phyloP scores from a whole-genome alignment of 1,140 invertebrate genomes.

The Trichonephila clavata region DNA sequence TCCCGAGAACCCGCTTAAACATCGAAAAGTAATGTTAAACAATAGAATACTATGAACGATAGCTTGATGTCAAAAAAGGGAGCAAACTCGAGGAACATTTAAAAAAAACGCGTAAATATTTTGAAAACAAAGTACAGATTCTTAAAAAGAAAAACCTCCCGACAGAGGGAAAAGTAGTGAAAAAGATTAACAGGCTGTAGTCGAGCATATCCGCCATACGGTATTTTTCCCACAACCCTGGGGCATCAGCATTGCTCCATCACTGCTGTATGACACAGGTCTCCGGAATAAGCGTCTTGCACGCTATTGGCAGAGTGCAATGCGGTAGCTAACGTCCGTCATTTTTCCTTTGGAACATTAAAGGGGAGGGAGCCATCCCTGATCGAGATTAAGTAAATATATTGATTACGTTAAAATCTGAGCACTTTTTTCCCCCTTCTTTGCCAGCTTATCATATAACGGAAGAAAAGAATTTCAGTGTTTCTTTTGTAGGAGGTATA shows the following conservation, averaged over 20 bases:
- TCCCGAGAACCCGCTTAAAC: neutral
- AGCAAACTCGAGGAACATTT: neutral
- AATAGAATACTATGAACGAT: conserved; percentile 7
- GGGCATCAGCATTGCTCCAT: conserved; percentile 43
- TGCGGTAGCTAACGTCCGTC: conserved; percentile 28
- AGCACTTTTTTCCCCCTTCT: conserved; percentile 23
- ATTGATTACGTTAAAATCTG: conserved; percentile 69
- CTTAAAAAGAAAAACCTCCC: conserved; percentile 33
- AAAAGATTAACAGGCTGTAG: conserved; percentile 58
- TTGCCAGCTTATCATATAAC: neutral
- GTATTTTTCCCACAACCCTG: conserved; percentile 45
- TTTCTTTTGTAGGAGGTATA: conserved; percentile 9
- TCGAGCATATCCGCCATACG: conserved; percentile 45
- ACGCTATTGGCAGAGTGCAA: conserved; percentile 31
- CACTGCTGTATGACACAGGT: conserved; percentile 38
- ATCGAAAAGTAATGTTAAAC: conserved; percentile 32
- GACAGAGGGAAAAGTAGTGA: conserved; percentile 9
- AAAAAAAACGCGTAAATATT: conserved; percentile 42
- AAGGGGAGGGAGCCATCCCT: conserved; percentile 2
- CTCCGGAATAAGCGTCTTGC: conserved; percentile 42
- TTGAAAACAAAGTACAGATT: conserved; percentile 49
- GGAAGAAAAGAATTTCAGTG: neutral
- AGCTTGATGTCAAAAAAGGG: conserved; percentile 8
- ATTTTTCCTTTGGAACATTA: conserved; percentile 59
- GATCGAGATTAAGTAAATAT: conserved; percentile 70